Conservation (phyloP, 2,888 invertebrate species). For the Microlaimidae sp. region DNA sequence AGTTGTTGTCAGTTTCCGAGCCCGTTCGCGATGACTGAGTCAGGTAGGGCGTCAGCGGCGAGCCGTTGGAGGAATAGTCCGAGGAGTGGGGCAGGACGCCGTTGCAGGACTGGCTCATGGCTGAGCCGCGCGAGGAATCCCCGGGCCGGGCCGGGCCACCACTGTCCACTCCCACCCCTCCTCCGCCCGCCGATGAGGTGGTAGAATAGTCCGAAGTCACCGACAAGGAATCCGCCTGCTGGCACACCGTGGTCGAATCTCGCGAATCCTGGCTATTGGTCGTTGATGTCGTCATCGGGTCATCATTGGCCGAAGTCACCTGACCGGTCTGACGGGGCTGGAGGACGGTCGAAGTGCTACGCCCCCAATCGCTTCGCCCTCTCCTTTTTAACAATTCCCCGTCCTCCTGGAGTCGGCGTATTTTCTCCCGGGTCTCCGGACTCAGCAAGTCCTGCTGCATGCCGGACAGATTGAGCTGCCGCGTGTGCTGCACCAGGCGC, state of each 20-base stretch:
- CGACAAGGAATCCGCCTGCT: slow-evolving; percentile 19
- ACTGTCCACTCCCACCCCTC: no score
- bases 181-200: slow-evolving; percentile 15
- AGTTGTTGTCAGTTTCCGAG: no score
- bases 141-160: no score
- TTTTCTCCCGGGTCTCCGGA: slow-evolving; percentile 27
- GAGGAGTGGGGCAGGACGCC: slow-evolving; percentile 18
- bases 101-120: slow-evolving; percentile 15
- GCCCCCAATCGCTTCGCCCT: neutral
- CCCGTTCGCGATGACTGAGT: neutral
- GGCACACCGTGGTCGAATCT: slow-evolving; percentile 2
- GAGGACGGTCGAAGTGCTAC: neutral
- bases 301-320: no score
- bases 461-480: slow-evolving; percentile 23
- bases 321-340: no score
- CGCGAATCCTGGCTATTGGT: slow-evolving; percentile 14
- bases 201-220: slow-evolving; percentile 26
- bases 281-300: neutral
- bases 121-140: no score
- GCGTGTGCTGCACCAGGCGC: slow-evolving; percentile 25
- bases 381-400: slow-evolving; percentile 9
- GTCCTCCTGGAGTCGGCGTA: slow-evolving; percentile 24
- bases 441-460: slow-evolving; percentile 17
- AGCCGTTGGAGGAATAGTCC: slow-evolving; percentile 20
- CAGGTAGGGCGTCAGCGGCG: no score